A percentile compares a stretch with the other conserved stretches of the same genome.
These are phyloP conservation scores for Crossoptilon crossoptilon DNA, from an alignment of 2,797 vertebrate species.

Conservation along the genomic window DNA sequence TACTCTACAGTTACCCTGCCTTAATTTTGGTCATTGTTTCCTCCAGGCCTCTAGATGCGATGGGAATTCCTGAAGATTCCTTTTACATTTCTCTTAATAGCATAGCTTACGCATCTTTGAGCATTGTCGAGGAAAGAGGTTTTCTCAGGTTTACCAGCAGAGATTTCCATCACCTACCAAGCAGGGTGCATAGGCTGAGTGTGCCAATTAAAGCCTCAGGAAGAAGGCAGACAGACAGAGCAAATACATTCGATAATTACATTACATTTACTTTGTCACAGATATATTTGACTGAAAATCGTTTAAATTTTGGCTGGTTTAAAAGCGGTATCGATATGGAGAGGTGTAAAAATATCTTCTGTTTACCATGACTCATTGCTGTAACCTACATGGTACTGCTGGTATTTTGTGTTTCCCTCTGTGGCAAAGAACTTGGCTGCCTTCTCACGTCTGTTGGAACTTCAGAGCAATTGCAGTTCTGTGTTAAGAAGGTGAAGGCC, in stretches of 20 bases:
- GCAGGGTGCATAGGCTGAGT: not conserved
- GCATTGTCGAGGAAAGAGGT: accelerated
- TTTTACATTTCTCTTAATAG: not conserved
- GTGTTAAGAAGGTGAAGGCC: not conserved
- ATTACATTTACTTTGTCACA: not conserved
- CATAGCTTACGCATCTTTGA: accelerated
- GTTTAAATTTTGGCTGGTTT: not conserved
- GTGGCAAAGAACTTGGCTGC: not conserved
- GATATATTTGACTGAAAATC: not conserved
- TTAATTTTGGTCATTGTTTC: not conserved
- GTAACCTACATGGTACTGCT: not conserved
- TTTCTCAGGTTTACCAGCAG: not conserved
- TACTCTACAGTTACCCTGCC: accelerated
- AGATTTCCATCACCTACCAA: not conserved
- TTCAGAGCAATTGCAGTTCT: not conserved
- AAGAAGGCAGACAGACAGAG: not conserved
- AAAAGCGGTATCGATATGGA: not conserved
- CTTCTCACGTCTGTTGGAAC: not conserved
- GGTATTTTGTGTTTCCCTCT: not conserved
- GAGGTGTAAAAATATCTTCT: not conserved
- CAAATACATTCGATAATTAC: not conserved
- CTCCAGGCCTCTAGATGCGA: not conserved
- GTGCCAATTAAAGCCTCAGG: accelerated
- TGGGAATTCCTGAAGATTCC: not conserved
- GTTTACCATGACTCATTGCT: not conserved